A percentile compares a stretch with the other conserved stretches of the same genome.
These are phyloP conservation scores for Aix galericulata DNA, from an alignment of 2,113 vertebrate species.

Conservation along the genomic window DNA sequence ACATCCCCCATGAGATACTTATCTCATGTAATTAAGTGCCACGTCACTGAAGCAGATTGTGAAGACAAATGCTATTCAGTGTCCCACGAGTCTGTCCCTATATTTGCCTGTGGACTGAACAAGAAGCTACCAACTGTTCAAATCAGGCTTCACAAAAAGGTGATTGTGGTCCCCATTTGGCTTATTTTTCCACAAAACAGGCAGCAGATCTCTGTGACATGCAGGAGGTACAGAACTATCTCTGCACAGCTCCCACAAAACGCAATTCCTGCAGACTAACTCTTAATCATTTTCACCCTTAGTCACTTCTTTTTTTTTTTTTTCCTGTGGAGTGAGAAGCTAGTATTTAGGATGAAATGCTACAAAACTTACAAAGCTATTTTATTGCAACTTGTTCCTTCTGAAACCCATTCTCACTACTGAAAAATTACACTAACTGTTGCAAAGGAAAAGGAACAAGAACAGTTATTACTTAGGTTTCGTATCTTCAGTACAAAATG, in stretches of 20 bases:
- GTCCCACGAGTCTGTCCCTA: not conserved
- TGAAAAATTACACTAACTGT: not conserved
- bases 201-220: not conserved
- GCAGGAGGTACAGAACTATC: not conserved
- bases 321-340: not conserved
- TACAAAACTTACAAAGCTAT: not conserved
- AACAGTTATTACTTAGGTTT: not conserved
- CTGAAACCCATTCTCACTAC: not conserved
- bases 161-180: not conserved
- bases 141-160: not conserved
- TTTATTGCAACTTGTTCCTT: not conserved
- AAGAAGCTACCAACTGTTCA: not conserved
- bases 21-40: not conserved
- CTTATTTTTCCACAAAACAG: not conserved
- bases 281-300: not conserved
- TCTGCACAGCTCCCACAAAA: not conserved
- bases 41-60: not conserved
- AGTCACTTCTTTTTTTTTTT: not conserved
- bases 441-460: not conserved
- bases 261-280: not conserved
- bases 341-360: not conserved
- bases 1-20: not conserved
- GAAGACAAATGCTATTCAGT: not conserved
- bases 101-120: not conserved
- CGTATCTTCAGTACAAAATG: not conserved